phyloP scores from a whole-genome alignment of 92 coral and sea anemone genomes.

The Paragorgia papillata region DNA sequence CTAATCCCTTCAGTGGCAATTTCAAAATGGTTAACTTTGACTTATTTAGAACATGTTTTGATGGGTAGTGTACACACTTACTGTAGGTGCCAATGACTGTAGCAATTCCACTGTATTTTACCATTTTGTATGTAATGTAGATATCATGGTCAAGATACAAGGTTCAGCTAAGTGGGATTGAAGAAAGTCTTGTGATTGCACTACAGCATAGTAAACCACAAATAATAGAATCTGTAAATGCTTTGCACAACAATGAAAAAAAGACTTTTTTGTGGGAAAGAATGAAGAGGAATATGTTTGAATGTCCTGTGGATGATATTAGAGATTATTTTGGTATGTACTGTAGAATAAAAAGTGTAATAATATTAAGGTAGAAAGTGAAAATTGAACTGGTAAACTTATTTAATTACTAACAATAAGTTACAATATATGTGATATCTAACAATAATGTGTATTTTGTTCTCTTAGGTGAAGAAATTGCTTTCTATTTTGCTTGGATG shows the following conservation, averaged over 20 bases:
- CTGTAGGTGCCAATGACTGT: too few relatives aligned
- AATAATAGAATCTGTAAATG: slow-evolving; percentile 79
- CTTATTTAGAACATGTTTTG: too few relatives aligned
- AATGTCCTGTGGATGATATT: slow-evolving; percentile 89
- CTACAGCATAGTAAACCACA: slow-evolving; percentile 90
- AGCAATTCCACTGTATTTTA: too few relatives aligned
- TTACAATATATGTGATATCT: too few relatives aligned
- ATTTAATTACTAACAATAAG: too few relatives aligned
- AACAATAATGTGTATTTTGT: too few relatives aligned
- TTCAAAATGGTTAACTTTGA: too few relatives aligned
- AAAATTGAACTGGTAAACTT: too few relatives aligned
- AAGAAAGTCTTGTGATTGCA: slow-evolving; percentile 71
- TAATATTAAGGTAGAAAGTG: background rate
- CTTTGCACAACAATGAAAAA: slow-evolving; percentile 74
- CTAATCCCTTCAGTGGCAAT: too few relatives aligned
- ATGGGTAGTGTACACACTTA: too few relatives aligned
- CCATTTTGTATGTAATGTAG: too few relatives aligned
- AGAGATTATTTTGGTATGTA: slow-evolving; percentile 88
- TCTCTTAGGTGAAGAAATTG: slow-evolving; percentile 84
- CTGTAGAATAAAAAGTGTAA: background rate
- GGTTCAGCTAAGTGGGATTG: slow-evolving; percentile 63
- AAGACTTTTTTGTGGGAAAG: slow-evolving; percentile 78
- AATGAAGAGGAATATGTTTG: slow-evolving; percentile 79
- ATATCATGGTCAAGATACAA: slow-evolving; percentile 41
- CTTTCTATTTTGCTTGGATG: slow-evolving; percentile 98